These are phyloP conservation scores for Lithobates pipiens DNA, from an alignment of 2,797 vertebrate genomes.

Conservation along the genomic window DNA sequence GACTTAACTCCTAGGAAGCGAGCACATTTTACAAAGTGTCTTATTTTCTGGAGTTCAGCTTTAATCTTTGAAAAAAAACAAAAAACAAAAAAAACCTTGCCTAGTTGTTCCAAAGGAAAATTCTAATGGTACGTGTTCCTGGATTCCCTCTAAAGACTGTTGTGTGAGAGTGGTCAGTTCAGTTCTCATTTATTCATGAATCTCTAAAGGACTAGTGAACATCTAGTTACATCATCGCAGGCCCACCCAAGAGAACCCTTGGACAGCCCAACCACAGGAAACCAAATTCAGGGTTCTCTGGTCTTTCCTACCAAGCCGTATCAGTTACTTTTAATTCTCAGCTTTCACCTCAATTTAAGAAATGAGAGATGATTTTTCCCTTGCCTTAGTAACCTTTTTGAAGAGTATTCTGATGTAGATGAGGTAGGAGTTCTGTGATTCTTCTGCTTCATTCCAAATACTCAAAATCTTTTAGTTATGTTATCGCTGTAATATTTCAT, in stretches of 20 bases:
- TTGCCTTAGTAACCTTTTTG: conserved; percentile 15
- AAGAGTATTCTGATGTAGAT: conserved; percentile 11
- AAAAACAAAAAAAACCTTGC: no score
- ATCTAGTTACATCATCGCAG: background rate
- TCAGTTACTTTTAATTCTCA: conserved; percentile 14
- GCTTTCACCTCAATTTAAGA: background rate
- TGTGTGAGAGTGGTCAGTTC: background rate
- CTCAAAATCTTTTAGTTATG: conserved; percentile 10
- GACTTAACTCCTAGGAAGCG: no score
- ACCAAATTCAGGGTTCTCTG: background rate
- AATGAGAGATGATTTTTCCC: conserved; percentile 5
- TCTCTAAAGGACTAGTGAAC: background rate
- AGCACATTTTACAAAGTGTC: no score
- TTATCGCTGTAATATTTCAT: conserved; percentile 20
- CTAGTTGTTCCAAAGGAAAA: no score
- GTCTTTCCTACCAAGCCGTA: background rate
- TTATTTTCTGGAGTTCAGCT: no score
- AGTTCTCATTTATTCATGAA: background rate
- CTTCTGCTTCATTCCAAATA: conserved; percentile 11
- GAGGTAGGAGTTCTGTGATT: conserved; percentile 15
- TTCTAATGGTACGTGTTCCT: background rate
- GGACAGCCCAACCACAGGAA: background rate
- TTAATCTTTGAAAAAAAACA: no score
- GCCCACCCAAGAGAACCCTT: background rate
- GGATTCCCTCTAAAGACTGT: background rate